Evolutionary conservation across 2,113 vertebrate genomes (phyloP).

Genomic region (Onychostruthus taczanowskii): DNA sequence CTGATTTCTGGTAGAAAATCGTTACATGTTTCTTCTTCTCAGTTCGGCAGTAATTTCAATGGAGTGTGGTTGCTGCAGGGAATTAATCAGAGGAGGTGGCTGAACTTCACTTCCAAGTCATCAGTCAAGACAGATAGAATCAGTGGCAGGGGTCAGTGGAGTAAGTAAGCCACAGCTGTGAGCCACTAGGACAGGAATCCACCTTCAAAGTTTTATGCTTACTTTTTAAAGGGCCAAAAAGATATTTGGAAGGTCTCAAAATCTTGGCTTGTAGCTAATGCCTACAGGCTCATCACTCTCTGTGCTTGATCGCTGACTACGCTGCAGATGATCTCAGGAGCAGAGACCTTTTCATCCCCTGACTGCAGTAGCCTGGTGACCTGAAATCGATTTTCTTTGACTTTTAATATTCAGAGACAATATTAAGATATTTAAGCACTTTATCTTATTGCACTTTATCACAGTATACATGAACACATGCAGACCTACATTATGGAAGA

Average conservation of each 20-base stretch:
- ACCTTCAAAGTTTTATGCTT: neutral
- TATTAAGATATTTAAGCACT: neutral
- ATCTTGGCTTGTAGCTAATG: neutral
- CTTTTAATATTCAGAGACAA: neutral
- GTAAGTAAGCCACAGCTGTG: neutral
- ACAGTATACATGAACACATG: neutral
- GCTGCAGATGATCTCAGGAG: neutral
- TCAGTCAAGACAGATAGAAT: neutral
- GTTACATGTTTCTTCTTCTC: slow-evolving; percentile 32
- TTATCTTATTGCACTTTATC: neutral
- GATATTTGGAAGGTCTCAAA: neutral
- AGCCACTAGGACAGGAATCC: neutral
- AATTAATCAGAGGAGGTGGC: slow-evolving; percentile 44
- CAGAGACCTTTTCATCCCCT: neutral
- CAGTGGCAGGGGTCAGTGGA: neutral
- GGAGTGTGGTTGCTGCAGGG: neutral
- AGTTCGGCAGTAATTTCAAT: slow-evolving; percentile 24
- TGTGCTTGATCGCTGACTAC: neutral
- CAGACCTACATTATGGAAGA: neutral
- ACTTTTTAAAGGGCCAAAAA: neutral
- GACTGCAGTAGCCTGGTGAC: neutral
- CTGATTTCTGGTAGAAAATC: slow-evolving; percentile 56
- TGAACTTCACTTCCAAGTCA: slow-evolving; percentile 42
- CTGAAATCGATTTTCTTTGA: neutral
- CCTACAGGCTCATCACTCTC: neutral